Base-by-base conservation (phyloP, 2,888 invertebrate genomes). In the Cybosia mesomella region DNA sequence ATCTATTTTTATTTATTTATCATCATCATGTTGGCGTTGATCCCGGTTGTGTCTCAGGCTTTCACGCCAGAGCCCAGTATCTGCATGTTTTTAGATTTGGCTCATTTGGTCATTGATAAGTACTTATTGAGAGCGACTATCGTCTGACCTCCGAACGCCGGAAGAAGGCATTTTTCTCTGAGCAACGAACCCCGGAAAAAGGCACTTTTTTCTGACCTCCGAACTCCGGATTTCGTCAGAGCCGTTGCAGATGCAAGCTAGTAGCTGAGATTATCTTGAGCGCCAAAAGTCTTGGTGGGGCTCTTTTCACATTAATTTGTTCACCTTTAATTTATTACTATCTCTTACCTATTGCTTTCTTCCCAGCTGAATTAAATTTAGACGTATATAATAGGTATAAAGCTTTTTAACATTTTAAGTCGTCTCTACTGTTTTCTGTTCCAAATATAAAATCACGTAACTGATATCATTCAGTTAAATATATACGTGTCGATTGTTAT, bases 401-500 rank as follows among this genome's bases (percentile, higher is more conserved):
- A 39, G 15, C 15, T 39, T 39, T 18, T 24, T 22, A 54, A 21
- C 54, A 24, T 22, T 18, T 49, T 22, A 53, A 8, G 54, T 21
- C 22, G 15, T 13, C 24, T 3, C 13, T 28, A 15, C 5, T 21
- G 3, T 10, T 55, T 13, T 55, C 22, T 55, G 55, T 24, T 55
- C 49, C 8, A 55, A 22, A 55, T 67, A 63, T 58, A 58, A 53
- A 24, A 60, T 80, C 75, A 83, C 81, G 83, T 80, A 76, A 76
- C 74, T 74, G 61, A 74, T 77, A 81, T 82, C 79, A 79, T 80
- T 85, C 80, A 84, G 83, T 76, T 85, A 85, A 62, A 70, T 66
- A 83, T 82, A 86, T 87, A 91, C 92, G 92, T 92, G 92, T 88
- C 89, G 87, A 92, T 90, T 79, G 90, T 69, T 84, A 83, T 83